Evolutionary conservation across 2,888 invertebrate genomes (phyloP).

Genomic region (Cerceris ruficornis): DNA sequence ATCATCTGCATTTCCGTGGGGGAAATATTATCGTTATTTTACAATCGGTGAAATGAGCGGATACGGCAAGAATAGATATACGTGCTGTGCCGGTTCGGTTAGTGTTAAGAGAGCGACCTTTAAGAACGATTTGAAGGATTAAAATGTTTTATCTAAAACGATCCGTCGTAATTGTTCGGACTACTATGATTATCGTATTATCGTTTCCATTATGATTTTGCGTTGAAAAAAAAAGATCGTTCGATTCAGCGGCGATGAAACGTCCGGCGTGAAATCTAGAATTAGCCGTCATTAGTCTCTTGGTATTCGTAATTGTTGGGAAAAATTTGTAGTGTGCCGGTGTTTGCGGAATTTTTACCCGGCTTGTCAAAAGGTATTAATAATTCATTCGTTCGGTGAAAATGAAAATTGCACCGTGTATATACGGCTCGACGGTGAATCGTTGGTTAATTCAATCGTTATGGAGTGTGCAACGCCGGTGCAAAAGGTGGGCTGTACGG

Average conservation of each 20-base stretch:
- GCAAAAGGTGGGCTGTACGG: conserved; percentile 63
- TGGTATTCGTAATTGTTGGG: neutral
- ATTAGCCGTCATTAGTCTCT: neutral
- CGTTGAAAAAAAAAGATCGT: neutral
- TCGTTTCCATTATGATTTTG: neutral
- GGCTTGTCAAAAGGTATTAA: neutral
- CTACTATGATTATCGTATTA: neutral
- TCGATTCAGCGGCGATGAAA: neutral
- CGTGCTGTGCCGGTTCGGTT: too few relatives aligned
- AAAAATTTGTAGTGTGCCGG: neutral
- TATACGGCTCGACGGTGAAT: neutral
- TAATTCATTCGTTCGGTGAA: neutral
- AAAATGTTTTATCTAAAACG: neutral
- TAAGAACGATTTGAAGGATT: neutral
- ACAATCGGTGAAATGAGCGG: too few relatives aligned
- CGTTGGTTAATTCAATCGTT: conserved; percentile 25
- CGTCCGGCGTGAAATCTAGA: neutral
- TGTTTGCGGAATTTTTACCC: neutral
- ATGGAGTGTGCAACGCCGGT: conserved; percentile 43
- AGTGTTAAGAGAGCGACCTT: too few relatives aligned
- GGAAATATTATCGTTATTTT: too few relatives aligned
- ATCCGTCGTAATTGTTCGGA: neutral
- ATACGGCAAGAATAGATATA: too few relatives aligned
- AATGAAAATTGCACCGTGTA: neutral
- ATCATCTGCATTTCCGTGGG: too few relatives aligned